Evolutionary conservation across 2,113 vertebrate genomes (phyloP), one percentile per base, ranked within the genome.

Genomic region (Semicossyphus pulcher): DNA sequence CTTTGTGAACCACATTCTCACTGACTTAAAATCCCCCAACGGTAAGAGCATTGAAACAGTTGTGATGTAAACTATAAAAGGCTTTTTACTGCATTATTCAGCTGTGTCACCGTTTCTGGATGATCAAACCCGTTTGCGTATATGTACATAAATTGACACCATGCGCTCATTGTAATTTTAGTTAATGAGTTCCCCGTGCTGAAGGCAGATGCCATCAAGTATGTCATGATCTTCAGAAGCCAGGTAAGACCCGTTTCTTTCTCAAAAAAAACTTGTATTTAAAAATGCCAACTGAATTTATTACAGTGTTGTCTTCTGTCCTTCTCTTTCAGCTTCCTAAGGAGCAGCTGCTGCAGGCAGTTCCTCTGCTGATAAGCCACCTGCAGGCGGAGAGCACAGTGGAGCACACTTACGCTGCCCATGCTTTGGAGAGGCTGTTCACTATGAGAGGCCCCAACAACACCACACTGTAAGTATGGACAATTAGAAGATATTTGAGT

Each of bases 161-260:
- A 42, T 23, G 1, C 18, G 1, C 31, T 20, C 3, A 71, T 78
- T 82, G 7, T 87, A 70, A 20, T 89, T 91, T 54, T 84, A 99
- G 98, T 99, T 73, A 99, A 99, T 80, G 97, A 99, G 90, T 99
- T 98, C 90, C 98, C 98, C 61, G 98, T 99, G 57, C 93, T 99
- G 83, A 99, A 99, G 93, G 95, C 98, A 73, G 98, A 99, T 85
- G 97, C 97, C 59, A 98, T 99, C 85, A 99, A 99, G 84, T 99
- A 99, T 34, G 96, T 98, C 45, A 99, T 99, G 98, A 98, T 99
- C 92, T 99, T 99, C 92, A 96, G 98, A 86, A 99, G 96, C 85
- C 96, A 99, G 92, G 98, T 99, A 93, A 90, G 91, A 49, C 5
- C 26, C 36, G 0, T n/a, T 15, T 0, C 21, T 15, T 26, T 41